phyloP scores from a whole-genome alignment of 2,888 invertebrate species.

The Cylindroiulus punctatus region DNA sequence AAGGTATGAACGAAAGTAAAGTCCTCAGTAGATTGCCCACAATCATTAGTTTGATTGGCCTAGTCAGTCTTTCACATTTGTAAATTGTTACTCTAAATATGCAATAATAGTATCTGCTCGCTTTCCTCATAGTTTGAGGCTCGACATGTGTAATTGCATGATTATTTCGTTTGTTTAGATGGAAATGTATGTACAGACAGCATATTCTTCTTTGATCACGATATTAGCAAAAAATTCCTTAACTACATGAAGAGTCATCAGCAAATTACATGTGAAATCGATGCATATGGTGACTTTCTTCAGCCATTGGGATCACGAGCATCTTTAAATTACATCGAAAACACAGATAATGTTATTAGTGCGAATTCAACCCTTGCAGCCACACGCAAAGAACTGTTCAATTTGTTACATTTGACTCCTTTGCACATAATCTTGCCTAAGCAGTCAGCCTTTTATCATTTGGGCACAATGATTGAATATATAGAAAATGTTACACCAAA shows the following conservation, averaged over 20 bases:
- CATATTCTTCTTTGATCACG: constrained; percentile 66
- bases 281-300: constrained; percentile 68
- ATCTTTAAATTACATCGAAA: constrained; percentile 63
- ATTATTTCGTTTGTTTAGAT: constrained; percentile 57
- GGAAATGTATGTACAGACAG: constrained; percentile 67
- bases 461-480: constrained; percentile 66
- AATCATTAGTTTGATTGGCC: too few species aligned
- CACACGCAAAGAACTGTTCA: constrained; percentile 63
- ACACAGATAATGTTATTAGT: constrained; percentile 62
- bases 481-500: constrained; percentile 49
- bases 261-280: constrained; percentile 66
- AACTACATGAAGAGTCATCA: constrained; percentile 61
- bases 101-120: too few species aligned
- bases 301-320: constrained; percentile 65
- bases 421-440: constrained; percentile 65
- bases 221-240: constrained; percentile 64
- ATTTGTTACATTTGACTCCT: constrained; percentile 62
- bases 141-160: too few species aligned
- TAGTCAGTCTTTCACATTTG: too few species aligned
- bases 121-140: too few species aligned
- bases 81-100: too few species aligned
- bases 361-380: constrained; percentile 61
- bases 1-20: constrained; percentile 56
- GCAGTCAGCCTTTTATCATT: constrained; percentile 67
- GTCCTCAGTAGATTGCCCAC: too few species aligned